Evolutionary conservation across 2,888 invertebrate genomes (phyloP), one percentile per base, ranked within the genome.

Genomic region (Autographa gamma): DNA sequence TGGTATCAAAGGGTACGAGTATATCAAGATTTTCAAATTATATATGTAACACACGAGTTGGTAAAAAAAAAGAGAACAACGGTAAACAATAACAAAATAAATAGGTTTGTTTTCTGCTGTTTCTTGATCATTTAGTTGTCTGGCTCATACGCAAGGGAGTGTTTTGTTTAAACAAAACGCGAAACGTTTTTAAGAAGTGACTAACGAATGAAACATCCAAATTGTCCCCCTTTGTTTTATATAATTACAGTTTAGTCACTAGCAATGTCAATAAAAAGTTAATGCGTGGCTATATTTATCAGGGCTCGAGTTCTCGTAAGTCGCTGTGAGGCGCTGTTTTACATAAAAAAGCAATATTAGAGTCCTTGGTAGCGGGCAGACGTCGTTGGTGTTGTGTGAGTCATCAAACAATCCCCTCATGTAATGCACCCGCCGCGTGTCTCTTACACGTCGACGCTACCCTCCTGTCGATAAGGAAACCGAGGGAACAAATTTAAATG

Each of bases 401-500:
- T 89, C 89, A 89, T 86, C 87, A 77, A 70, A 61, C 79, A 66
- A 73, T 73, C 86, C 83, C 87, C 83, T 82, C 78, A 72, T 74
- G 80, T 73, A 81, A 75, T 84, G 85, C 84, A 84, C 76, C 80
- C 86, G 80, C 77, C 87, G 82, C 80, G 83, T 82, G 87, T 86
- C 83, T 83, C 80, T 66, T 83, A 64, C 79, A 78, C 77, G 67
- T 75, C 83, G 70, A 58, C 74, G 74, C 83, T 82, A 85, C 90
- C 88, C 89, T 86, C 87, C 84, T 74, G 85, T 87, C 91, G 92
- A 92, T 92, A 92, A 92, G 92, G 90, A 92, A 91, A 89, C 88
- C 86, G 86, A 89, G 93, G 93, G 93, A 90, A 90, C 93, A 90
- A 91, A 93, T 93, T 93, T 90, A 93, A 94, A 94, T 91, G 91